phyloP scores from a whole-genome alignment of 2,888 invertebrate species.

The Amorpha juglandis region DNA sequence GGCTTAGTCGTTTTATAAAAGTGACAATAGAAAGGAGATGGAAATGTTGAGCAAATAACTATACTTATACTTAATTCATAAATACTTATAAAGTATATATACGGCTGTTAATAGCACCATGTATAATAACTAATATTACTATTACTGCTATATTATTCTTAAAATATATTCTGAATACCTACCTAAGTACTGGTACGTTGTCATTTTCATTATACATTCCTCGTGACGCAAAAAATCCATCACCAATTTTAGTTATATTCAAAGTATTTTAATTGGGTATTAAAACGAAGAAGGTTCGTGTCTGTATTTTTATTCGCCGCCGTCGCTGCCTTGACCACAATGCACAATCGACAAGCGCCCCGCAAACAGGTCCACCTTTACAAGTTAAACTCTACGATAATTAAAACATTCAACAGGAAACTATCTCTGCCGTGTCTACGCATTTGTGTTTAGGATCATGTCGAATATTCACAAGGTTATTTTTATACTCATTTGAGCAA shows the following conservation, averaged over 20 bases:
- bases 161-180: not conserved
- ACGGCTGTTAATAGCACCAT: no score
- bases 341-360: conserved; percentile 30
- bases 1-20: no score
- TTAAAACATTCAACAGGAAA: conserved; percentile 6
- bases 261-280: conserved; percentile 44
- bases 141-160: not conserved
- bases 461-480: not conserved
- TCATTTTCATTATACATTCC: not conserved
- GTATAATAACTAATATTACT: no score
- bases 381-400: not conserved
- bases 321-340: conserved; percentile 51
- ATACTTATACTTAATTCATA: no score
- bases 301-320: conserved; percentile 45
- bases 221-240: conserved; percentile 1
- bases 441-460: not conserved
- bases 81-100: no score
- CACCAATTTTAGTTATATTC: conserved; percentile 5
- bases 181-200: not conserved
- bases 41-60: no score
- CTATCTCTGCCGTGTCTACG: not conserved
- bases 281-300: conserved; percentile 40
- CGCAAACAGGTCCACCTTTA: not conserved
- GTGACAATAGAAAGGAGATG: no score
- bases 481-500: not conserved